A percentile compares a stretch with the other conserved stretches of the same genome.
Conservation (phyloP, 2,888 invertebrate genomes). For the Hybos culiciformis region DNA sequence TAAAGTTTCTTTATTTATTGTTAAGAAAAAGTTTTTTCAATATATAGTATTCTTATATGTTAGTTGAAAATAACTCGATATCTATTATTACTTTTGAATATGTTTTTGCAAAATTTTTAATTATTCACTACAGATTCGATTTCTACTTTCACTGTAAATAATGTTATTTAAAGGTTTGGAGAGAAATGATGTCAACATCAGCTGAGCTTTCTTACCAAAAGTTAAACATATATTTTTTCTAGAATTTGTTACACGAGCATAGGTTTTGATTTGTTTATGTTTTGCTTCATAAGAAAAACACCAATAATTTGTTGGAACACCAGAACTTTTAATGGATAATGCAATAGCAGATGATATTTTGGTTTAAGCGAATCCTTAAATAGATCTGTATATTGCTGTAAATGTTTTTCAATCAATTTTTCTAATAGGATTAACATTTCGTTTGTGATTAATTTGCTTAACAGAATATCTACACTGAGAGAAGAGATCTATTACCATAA, state of each 20-base stretch:
- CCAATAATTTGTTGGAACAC: slow-evolving; percentile 3
- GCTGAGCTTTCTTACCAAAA: background rate
- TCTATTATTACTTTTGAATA: background rate
- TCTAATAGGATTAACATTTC: background rate
- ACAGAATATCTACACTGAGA: slow-evolving; percentile 6
- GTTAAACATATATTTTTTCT: background rate
- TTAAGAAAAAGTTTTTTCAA: background rate
- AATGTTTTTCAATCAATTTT: background rate
- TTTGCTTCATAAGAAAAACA: slow-evolving; percentile 4
- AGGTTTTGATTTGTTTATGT: background rate
- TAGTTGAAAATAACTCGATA: background rate
- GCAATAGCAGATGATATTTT: slow-evolving; percentile 3
- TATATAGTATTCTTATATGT: background rate
- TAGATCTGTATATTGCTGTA: background rate
- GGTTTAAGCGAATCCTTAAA: slow-evolving; percentile 7
- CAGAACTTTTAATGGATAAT: slow-evolving; percentile 5
- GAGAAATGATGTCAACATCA: background rate
- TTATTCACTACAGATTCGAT: background rate
- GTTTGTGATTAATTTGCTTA: background rate
- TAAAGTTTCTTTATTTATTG: background rate
- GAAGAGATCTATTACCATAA: too few species aligned
- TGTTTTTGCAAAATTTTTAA: background rate
- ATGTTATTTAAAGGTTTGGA: background rate
- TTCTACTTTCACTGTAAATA: background rate
- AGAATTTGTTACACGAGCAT: background rate